Conservation (phyloP, 2,797 vertebrate species). For the Hipposideros larvatus region DNA sequence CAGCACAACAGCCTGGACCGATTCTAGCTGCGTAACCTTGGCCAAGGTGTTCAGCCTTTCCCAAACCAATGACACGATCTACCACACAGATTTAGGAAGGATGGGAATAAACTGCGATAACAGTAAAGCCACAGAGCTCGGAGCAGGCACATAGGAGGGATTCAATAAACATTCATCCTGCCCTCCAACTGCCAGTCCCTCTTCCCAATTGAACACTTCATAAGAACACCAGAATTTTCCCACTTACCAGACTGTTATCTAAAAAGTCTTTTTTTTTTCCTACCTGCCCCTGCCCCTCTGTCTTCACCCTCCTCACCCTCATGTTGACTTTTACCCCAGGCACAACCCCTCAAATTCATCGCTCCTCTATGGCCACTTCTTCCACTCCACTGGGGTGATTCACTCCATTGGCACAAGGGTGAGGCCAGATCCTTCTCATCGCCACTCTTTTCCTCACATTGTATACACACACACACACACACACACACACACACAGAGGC, state of each 20-base stretch:
- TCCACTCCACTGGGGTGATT: background rate
- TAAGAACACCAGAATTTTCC: background rate
- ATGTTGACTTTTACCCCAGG: background rate
- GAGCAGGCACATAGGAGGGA: fast-evolving
- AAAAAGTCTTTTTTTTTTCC: background rate
- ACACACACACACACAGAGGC: no score
- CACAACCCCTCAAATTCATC: background rate
- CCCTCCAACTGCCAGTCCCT: background rate
- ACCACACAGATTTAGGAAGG: no score
- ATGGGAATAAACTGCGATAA: background rate
- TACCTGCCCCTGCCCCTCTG: background rate
- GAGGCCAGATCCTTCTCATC: background rate
- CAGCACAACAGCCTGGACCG: background rate
- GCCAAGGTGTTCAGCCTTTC: background rate
- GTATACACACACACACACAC: background rate
- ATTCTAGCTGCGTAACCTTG: background rate
- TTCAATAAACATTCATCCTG: fast-evolving
- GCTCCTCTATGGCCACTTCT: no score
- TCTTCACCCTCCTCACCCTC: background rate
- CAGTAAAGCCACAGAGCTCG: background rate
- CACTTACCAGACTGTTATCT: background rate
- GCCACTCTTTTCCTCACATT: background rate
- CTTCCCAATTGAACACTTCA: background rate
- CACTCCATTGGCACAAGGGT: background rate
- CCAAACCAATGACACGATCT: background rate